phyloP scores from a whole-genome alignment of 2,797 vertebrate species.

The Spondyliosoma cantharus region DNA sequence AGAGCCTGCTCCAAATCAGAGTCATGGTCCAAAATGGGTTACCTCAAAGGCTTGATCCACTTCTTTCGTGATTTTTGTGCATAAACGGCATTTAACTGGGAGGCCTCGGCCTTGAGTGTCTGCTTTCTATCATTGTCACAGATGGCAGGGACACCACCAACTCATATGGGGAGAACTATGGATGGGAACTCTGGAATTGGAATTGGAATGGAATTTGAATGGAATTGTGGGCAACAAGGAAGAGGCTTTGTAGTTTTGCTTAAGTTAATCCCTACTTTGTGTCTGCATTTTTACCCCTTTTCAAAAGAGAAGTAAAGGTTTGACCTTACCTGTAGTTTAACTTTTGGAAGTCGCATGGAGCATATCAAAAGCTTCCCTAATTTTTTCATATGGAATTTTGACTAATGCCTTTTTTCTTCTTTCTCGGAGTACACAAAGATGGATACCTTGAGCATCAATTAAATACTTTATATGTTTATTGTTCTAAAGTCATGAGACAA shows the following conservation, averaged over 20 bases:
- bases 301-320: slow-evolving; percentile 12
- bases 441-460: background rate
- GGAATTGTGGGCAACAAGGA: slow-evolving; percentile 6
- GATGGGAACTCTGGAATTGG: slow-evolving; percentile 7
- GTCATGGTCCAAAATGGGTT: slow-evolving; percentile 48
- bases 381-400: background rate
- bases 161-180: slow-evolving; percentile 26
- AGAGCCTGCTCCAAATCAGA: slow-evolving; percentile 53
- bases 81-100: slow-evolving; percentile 27
- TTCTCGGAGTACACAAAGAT: background rate
- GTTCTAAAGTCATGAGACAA: slow-evolving; percentile 29
- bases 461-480: background rate
- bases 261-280: slow-evolving; percentile 22
- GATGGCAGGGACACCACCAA: slow-evolving; percentile 33
- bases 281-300: slow-evolving; percentile 16
- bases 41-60: slow-evolving; percentile 51
- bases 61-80: slow-evolving; percentile 49
- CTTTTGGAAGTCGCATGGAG: background rate
- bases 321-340: background rate
- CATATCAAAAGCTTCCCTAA: background rate
- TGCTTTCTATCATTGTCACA: slow-evolving; percentile 30
- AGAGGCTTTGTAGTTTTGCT: slow-evolving; percentile 25
- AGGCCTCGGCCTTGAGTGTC: slow-evolving; percentile 24
- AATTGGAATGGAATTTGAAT: too few relatives aligned
- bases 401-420: background rate